Percentiles rank a stretch among this genome's conserved stretches.
Evolutionary conservation across 2,113 vertebrate genomes (phyloP).

Genomic region (Psammodynastes pulverulentus): DNA sequence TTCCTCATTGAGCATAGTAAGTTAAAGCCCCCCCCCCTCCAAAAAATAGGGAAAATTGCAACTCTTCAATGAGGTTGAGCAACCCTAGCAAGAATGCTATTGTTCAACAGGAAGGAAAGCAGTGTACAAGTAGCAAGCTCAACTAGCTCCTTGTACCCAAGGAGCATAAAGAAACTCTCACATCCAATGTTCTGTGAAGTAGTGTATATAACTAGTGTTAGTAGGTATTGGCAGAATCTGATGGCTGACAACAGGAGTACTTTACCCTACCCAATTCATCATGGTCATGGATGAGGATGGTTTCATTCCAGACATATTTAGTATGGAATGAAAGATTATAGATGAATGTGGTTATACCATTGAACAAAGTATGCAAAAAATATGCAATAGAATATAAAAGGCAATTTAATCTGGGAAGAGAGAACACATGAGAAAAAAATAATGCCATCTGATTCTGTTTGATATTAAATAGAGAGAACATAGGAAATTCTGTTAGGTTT

Average conservation of each 20-base stretch:
- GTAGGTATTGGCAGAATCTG: neutral
- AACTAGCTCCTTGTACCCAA: neutral
- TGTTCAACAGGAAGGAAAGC: neutral
- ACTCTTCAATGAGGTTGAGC: neutral
- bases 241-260: neutral
- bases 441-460: neutral
- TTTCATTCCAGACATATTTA: neutral
- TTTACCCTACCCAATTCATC: neutral
- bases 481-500: neutral
- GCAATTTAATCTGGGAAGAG: neutral
- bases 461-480: neutral
- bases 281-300: neutral
- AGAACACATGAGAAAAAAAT: neutral
- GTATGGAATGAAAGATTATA: neutral
- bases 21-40: fast-evolving
- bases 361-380: neutral
- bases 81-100: neutral
- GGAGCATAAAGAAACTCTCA: neutral
- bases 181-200: neutral
- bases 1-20: neutral
- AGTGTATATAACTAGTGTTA: neutral
- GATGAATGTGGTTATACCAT: neutral
- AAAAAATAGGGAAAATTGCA: neutral
- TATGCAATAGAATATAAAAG: neutral
- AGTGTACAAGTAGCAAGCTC: neutral